Conservation (phyloP, 1,140 invertebrate species). For the Listronotus oregonensis region DNA sequence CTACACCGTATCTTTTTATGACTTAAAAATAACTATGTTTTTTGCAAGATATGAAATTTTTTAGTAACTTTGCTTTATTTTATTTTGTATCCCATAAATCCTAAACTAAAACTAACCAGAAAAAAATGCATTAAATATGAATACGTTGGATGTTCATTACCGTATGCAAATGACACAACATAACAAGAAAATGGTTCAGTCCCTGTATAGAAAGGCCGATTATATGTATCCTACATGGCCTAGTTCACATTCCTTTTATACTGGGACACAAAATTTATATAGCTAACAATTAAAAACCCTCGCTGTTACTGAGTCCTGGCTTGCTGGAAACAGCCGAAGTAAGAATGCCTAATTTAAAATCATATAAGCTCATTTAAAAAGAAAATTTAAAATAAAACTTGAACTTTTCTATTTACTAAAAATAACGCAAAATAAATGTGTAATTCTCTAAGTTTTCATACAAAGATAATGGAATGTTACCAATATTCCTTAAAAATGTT, state of each 20-base stretch:
- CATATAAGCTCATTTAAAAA: too few relatives aligned
- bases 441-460: too few relatives aligned
- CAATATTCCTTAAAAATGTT: too few relatives aligned
- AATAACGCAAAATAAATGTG: too few relatives aligned
- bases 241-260: slow-evolving; percentile 34
- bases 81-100: neutral
- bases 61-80: too few relatives aligned
- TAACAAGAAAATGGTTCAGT: slow-evolving; percentile 1
- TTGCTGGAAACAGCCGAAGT: neutral
- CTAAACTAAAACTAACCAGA: neutral
- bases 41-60: too few relatives aligned
- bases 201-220: slow-evolving; percentile 7
- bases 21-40: too few relatives aligned
- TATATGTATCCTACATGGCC: slow-evolving; percentile 32
- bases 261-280: slow-evolving; percentile 36
- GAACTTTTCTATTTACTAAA: too few relatives aligned
- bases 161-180: slow-evolving; percentile 8
- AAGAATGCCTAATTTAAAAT: too few relatives aligned
- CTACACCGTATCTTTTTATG: too few relatives aligned
- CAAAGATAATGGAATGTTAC: too few relatives aligned
- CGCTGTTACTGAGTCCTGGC: neutral
- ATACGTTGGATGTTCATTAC: slow-evolving; percentile 3
- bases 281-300: slow-evolving; percentile 39
- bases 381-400: too few relatives aligned
- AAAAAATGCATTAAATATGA: neutral